Base-by-base conservation (phyloP, 2,888 invertebrate genomes). In the Villa cingulata region DNA sequence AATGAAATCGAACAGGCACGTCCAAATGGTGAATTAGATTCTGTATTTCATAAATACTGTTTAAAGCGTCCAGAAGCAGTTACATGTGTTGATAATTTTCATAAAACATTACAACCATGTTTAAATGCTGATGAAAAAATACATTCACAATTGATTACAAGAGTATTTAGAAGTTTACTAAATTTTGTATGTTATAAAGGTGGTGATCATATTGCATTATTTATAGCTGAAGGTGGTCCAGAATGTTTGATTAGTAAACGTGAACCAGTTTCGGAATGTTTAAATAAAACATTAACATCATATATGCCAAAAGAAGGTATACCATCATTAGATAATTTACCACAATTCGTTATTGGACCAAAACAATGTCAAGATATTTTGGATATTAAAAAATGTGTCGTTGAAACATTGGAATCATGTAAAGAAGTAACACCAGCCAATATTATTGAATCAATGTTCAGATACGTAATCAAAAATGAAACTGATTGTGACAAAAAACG, bases 131-230 rank as follows among this genome's bases (percentile, higher is more conserved):
- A 74, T 1, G 86, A 87, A 59, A 73, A 72, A 43, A 72, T 74
- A 2, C 78, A 75, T 46, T 72, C 80, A 42, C 74, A 76, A 50
- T 75, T 76, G 1, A 63, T 81, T 1, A 69, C 78, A 59, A 81
- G 83, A 54, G 77, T 86, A 36, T 74, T 84, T 0, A 75, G 80
- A 36, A 81, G 82, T 52, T 67, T 87, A 1, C 70, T 81, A 0
- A 76, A 80, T 54, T 88, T 88, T 61, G 70, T 83, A 20, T 88
- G 88, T 61, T 79, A 74, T 58, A 86, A 86, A 57, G 84, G 86
- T 56, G 87, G 87, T 10, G 86, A 87, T 62, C 77, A 86, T 56
- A 82, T 88, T 57, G 86, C 87, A 1, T 70, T 87, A 57, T 88
- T 88, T 61, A 82, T 87, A 48, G 80, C 86, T 2, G 85, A 86